A percentile compares a stretch with the other conserved stretches of the same genome.
Conservation (phyloP, 2,113 vertebrate species). For the Psettodes erumei region DNA sequence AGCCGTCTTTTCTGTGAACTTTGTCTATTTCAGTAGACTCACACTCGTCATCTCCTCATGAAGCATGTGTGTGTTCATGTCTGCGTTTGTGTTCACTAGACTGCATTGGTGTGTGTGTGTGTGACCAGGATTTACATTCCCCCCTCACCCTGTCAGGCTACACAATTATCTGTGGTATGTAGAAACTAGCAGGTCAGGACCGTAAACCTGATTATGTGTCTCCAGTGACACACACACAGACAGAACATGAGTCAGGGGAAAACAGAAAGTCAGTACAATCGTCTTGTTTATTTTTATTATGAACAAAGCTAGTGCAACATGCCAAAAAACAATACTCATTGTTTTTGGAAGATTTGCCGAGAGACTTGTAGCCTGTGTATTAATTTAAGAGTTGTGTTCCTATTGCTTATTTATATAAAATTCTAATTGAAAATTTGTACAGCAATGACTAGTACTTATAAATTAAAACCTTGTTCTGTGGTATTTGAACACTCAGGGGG, state of each 20-base stretch:
- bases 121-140: neutral
- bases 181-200: slow-evolving; percentile 58
- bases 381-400: too few relatives aligned
- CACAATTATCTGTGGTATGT: slow-evolving; percentile 61
- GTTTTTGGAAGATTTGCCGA: too few relatives aligned
- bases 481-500: neutral
- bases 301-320: neutral
- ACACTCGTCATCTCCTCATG: neutral
- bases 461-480: too few relatives aligned
- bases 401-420: too few relatives aligned
- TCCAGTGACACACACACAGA: neutral
- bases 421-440: neutral
- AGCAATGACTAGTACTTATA: too few relatives aligned
- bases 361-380: too few relatives aligned
- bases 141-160: slow-evolving; percentile 48
- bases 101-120: neutral
- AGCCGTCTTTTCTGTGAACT: neutral
- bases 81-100: neutral
- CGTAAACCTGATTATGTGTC: slow-evolving; percentile 57
- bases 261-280: neutral
- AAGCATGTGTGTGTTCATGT: too few relatives aligned
- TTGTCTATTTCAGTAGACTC: neutral
- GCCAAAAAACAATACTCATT: too few relatives aligned
- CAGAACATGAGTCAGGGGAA: slow-evolving; percentile 18
- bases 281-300: neutral